A percentile compares a stretch with the other conserved stretches of the same genome.
Evolutionary conservation across 2,113 vertebrate species (phyloP).

Genomic region (Microtus pennsylvanicus): DNA sequence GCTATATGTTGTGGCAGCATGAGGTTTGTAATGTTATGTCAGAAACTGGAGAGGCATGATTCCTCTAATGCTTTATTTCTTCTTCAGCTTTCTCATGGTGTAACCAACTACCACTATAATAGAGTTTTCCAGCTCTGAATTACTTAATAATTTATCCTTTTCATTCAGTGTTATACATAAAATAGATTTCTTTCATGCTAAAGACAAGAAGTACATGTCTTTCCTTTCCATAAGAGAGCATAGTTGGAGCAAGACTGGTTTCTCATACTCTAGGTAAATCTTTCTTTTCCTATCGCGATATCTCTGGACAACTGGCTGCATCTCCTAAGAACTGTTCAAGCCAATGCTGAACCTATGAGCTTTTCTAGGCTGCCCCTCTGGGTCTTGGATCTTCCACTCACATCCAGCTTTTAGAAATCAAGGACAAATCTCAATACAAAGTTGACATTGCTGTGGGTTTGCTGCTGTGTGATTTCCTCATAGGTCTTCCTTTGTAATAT

Average conservation of each 20-base stretch:
- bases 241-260: background rate
- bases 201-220: background rate
- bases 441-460: background rate
- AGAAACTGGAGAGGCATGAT: background rate
- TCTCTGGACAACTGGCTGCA: background rate
- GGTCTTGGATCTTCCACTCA: background rate
- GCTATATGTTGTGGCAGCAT: background rate
- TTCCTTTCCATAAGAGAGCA: background rate
- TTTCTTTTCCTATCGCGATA: background rate
- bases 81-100: slow-evolving; percentile 22
- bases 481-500: background rate
- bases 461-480: background rate
- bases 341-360: background rate
- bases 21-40: background rate
- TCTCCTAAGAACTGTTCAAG: background rate
- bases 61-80: background rate
- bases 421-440: background rate
- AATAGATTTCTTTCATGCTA: background rate
- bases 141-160: background rate
- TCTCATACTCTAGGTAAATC: background rate
- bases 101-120: background rate
- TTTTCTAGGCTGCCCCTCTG: background rate
- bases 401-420: background rate
- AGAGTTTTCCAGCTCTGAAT: background rate
- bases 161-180: background rate